Evolutionary conservation across 2,888 invertebrate species (phyloP).

Genomic region (Blastobasis lacticolella): DNA sequence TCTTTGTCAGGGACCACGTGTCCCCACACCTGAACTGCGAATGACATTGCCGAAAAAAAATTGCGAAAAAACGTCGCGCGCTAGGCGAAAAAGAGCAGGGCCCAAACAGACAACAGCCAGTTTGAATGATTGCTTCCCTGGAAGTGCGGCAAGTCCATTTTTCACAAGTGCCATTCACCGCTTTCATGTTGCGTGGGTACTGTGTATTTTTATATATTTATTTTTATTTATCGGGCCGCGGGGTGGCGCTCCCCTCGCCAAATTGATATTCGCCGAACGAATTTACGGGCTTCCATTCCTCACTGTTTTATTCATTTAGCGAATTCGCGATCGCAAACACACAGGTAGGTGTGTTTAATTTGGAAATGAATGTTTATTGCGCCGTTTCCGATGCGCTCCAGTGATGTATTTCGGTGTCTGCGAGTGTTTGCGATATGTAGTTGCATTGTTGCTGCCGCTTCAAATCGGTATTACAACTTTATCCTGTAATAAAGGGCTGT

Average conservation of each 20-base stretch:
- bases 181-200: conserved; percentile 66
- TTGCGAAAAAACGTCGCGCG: conserved; percentile 54
- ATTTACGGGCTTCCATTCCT: conserved; percentile 62
- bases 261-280: conserved; percentile 70
- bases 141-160: conserved; percentile 74
- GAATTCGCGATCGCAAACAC: conserved; percentile 68
- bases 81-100: conserved; percentile 66
- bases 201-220: conserved; percentile 64
- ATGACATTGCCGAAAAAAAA: conserved; percentile 65
- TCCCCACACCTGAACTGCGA: conserved; percentile 71
- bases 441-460: conserved; percentile 18
- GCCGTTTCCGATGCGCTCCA: conserved; percentile 59
- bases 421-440: conserved; percentile 29
- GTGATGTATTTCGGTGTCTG: conserved; percentile 31
- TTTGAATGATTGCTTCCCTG: conserved; percentile 75
- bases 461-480: too few species aligned
- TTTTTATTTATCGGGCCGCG: conserved; percentile 63
- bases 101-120: conserved; percentile 72
- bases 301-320: conserved; percentile 73
- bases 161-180: conserved; percentile 74
- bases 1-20: conserved; percentile 70
- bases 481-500: too few species aligned
- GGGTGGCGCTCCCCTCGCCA: conserved; percentile 42
- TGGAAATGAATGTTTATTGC: conserved; percentile 71
- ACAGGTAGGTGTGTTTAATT: conserved; percentile 72